Percentiles rank a stretch among this genome's conserved stretches.
phyloP scores from a whole-genome alignment of 2,113 vertebrate species.

The Dissostichus mawsoni region DNA sequence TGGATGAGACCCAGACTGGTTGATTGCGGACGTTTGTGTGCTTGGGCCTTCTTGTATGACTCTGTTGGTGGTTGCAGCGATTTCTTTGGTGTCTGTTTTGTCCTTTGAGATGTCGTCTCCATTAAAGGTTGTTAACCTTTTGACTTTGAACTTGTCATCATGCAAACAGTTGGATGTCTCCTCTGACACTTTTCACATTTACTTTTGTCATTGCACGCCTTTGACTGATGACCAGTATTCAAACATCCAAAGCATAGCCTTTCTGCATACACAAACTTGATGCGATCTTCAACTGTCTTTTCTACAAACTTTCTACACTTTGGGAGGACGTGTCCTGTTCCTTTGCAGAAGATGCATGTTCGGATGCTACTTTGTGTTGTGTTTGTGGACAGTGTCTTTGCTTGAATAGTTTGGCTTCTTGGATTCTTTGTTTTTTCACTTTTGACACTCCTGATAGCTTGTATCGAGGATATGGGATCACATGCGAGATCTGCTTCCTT shows the following conservation, averaged over 20 bases:
- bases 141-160: background rate
- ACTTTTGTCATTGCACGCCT: background rate
- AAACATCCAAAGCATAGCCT: conserved; percentile 20
- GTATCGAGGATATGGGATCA: conserved; percentile 12
- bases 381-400: conserved; percentile 13
- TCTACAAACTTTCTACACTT: background rate
- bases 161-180: conserved; percentile 5
- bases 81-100: background rate
- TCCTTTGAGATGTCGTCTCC: background rate
- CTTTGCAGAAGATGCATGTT: conserved; percentile 6
- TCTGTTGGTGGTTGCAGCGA: background rate
- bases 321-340: background rate
- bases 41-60: background rate
- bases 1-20: conserved; percentile 1
- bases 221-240: conserved; percentile 2
- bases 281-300: background rate
- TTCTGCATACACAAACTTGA: background rate
- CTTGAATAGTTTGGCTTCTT: conserved; percentile 11
- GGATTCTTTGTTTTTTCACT: background rate
- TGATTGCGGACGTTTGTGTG: background rate
- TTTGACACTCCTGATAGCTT: conserved; percentile 7
- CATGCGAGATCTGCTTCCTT: conserved; percentile 13
- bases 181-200: conserved; percentile 14
- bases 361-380: background rate
- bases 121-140: background rate